Conservation (phyloP, 2,797 vertebrate species). For the Myioborus melanocephalus region DNA sequence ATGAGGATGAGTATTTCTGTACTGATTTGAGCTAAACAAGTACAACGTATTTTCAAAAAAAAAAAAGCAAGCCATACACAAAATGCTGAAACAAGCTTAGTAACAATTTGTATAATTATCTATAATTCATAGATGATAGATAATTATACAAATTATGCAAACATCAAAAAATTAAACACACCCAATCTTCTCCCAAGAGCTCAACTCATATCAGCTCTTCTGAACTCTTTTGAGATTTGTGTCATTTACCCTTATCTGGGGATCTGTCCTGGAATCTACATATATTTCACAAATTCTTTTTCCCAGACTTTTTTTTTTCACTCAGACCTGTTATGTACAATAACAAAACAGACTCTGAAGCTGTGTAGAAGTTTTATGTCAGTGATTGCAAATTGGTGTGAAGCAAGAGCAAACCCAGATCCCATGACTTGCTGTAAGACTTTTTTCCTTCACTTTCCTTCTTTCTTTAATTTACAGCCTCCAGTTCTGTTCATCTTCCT, state of each 20-base stretch:
- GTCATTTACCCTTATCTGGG: neutral
- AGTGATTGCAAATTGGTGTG: neutral
- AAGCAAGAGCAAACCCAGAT: neutral
- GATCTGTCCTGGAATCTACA: neutral
- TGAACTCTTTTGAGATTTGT: neutral
- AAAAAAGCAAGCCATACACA: neutral
- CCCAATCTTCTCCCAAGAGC: neutral
- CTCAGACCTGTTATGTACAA: neutral
- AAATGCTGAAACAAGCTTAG: neutral
- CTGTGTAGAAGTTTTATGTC: neutral
- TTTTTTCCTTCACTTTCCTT: neutral
- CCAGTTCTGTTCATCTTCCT: conserved; percentile 10
- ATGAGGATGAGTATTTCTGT: neutral
- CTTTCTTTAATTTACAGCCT: conserved; percentile 39
- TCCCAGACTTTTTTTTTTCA: neutral
- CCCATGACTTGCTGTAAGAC: neutral
- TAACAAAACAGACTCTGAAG: neutral
- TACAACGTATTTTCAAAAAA: neutral
- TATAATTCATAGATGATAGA: neutral
- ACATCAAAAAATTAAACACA: neutral
- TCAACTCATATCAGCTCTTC: neutral
- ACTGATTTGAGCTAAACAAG: neutral
- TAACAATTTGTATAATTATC: neutral
- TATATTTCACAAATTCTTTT: neutral
- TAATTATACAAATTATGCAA: too few relatives aligned